Conservation (phyloP, 2,888 invertebrate genomes). For the Campoletis raptor region DNA sequence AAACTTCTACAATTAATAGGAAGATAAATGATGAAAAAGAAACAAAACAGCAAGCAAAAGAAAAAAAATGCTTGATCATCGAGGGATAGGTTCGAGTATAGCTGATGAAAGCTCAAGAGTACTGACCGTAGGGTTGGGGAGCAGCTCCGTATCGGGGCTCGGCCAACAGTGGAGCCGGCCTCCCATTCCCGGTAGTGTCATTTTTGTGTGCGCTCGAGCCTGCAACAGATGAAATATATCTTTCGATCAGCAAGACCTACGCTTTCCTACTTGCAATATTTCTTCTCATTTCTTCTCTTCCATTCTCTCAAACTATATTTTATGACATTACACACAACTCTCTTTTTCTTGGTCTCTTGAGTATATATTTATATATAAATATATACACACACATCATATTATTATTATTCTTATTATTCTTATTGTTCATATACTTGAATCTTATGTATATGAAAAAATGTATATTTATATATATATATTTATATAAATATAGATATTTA, state of each 20-base stretch:
- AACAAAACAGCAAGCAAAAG: not conserved
- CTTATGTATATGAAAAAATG: slow-evolving; percentile 5
- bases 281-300: slow-evolving; percentile 33
- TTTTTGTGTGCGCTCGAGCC: slow-evolving; percentile 83
- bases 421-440: too few relatives aligned
- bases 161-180: slow-evolving; percentile 94
- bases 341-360: not conserved
- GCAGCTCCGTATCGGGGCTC: slow-evolving; percentile 95
- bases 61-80: slow-evolving; percentile 15
- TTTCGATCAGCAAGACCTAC: slow-evolving; percentile 73
- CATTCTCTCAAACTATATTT: slow-evolving; percentile 35
- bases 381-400: not conserved
- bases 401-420: too few relatives aligned
- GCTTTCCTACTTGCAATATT: slow-evolving; percentile 16
- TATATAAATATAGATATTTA: slow-evolving; percentile 6
- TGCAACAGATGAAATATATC: slow-evolving; percentile 78
- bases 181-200: slow-evolving; percentile 84
- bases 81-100: slow-evolving; percentile 15
- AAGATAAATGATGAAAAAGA: not conserved
- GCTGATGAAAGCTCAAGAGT: slow-evolving; percentile 37
- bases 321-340: slow-evolving; percentile 7
- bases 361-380: not conserved
- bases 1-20: not conserved
- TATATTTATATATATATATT: slow-evolving; percentile 11
- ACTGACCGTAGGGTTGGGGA: slow-evolving; percentile 96